Evolutionary conservation across 2,888 invertebrate genomes (phyloP), one percentile per base, ranked within the genome.

Genomic region (Hemistola chrysoprasaria): DNA sequence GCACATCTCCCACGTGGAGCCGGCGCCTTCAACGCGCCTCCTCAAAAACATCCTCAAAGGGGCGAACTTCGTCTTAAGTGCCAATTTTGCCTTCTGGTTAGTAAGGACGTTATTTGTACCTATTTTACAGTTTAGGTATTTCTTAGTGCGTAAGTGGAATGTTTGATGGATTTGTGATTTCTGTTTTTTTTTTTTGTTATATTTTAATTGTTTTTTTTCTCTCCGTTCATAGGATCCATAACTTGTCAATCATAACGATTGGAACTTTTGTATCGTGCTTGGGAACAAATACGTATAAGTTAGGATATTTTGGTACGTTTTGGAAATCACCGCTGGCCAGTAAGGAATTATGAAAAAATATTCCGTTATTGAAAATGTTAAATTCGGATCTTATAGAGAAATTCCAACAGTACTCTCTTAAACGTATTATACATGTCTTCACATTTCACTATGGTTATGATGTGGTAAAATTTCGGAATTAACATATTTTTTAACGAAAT

Each of bases 61-160:
- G 76, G 75, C 78, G 74, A 72, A 77, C 74, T 78, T 77, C 72
- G 81, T 82, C 71, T 71, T 81, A 84, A 88, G 90, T 90, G 90
- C 90, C 90, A 90, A 90, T 88, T 83, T 89, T 90, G 90, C 90
- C 90, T 89, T 89, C 83, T 85, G 83, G 83, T 78, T 86, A 78
- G 81, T 88, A 76, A 86, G 88, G 84, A 87, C 85, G 78, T 84
- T 85, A 66, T 85, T 86, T 83, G 71, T 85, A 88, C 85, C 86
- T 86, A 86, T 82, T 62, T 65, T 87, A 84, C 80, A 79, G 67
- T 75, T 84, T 83, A 87, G 85, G 83, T 86, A 86, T 80, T 65
- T 78, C 62, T 71, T 86, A 86, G 87, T 82, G 66, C 77, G 83
- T 86, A 87, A 86, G 86, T 77, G 80, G 77, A 78, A 49, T 60